Percentiles rank a stretch among this genome's conserved stretches.
These are phyloP conservation scores for Julus scandinavius DNA, from an alignment of 2,888 invertebrate genomes.

Conservation along the genomic window DNA sequence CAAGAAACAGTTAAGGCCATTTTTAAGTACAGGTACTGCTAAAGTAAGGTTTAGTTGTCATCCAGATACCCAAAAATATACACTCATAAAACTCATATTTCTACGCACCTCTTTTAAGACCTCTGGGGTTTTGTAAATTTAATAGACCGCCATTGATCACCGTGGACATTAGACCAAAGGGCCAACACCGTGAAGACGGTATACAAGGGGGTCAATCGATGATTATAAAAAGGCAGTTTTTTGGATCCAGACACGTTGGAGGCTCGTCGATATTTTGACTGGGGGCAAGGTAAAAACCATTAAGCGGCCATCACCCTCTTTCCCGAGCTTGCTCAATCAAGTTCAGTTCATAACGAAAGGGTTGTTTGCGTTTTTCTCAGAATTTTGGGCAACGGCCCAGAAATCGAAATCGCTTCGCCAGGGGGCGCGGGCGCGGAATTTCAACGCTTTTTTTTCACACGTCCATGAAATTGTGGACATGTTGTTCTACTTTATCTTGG, in stretches of 20 bases:
- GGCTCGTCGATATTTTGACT: background rate
- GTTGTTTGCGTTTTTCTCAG: constrained; percentile 28
- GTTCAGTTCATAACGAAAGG: constrained; percentile 4
- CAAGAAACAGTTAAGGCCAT: no score
- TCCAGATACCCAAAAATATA: no score
- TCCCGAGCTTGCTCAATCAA: constrained; percentile 4
- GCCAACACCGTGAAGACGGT: background rate
- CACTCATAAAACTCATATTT: no score
- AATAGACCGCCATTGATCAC: no score
- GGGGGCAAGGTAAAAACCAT: constrained; percentile 22
- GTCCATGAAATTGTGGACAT: background rate
- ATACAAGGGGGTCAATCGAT: background rate
- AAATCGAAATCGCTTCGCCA: background rate
- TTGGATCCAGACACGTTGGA: background rate
- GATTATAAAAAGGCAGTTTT: background rate
- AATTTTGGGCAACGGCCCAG: constrained; percentile 21
- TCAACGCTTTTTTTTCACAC: background rate
- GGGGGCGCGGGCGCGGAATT: constrained; percentile 8
- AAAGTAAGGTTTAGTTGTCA: no score
- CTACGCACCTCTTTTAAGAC: no score
- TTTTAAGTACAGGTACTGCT: no score
- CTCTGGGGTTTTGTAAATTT: no score
- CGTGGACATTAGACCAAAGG: background rate
- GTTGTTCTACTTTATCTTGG: no score
- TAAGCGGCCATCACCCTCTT: constrained; percentile 14